phyloP scores from a whole-genome alignment of 2,113 vertebrate genomes.

The Nothocercus julius region DNA sequence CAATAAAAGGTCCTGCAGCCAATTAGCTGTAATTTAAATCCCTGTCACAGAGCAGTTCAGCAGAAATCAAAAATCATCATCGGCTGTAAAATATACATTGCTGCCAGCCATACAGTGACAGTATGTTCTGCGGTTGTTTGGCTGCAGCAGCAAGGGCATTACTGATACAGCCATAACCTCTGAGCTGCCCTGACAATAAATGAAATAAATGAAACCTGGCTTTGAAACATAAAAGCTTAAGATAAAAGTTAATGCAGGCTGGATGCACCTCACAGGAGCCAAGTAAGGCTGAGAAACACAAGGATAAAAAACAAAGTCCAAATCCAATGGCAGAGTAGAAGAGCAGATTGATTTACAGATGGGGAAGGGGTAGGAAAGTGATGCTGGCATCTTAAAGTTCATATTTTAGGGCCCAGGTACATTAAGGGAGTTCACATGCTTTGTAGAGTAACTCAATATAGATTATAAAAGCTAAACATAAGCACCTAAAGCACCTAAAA shows the following conservation, averaged over 20 bases:
- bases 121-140: background rate
- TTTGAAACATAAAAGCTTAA: background rate
- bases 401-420: background rate
- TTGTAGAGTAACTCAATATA: background rate
- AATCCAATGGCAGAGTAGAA: background rate
- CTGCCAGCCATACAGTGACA: background rate
- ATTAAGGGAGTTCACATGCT: background rate
- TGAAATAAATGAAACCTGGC: background rate
- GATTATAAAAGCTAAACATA: background rate
- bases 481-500: background rate
- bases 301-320: accelerated
- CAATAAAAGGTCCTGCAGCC: background rate
- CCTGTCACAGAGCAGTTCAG: background rate
- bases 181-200: accelerated
- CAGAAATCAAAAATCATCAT: background rate
- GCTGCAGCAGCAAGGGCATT: background rate
- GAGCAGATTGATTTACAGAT: background rate
- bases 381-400: background rate
- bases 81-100: accelerated
- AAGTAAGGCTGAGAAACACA: background rate
- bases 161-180: background rate
- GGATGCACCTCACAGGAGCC: accelerated
- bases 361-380: background rate
- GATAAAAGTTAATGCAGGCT: accelerated
- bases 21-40: background rate